phyloP scores from a whole-genome alignment of 2,797 vertebrate genomes.

The Dipus sagitta region DNA sequence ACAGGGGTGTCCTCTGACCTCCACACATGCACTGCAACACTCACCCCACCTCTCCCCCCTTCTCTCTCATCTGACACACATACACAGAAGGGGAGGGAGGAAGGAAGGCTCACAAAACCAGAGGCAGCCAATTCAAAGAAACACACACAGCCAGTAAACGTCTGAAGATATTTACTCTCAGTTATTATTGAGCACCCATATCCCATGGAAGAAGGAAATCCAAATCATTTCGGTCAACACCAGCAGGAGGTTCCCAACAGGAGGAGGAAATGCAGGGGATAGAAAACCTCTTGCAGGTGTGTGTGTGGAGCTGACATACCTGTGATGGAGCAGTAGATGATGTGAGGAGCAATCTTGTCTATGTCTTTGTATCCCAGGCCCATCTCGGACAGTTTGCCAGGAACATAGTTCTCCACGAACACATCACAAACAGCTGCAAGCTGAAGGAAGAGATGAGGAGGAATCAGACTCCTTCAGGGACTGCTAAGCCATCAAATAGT shows the following conservation, averaged over 20 bases:
- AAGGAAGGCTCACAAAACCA: not conserved
- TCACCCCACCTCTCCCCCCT: no score
- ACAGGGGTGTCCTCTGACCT: no score
- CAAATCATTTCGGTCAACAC: not conserved
- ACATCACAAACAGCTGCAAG: conserved; percentile 94
- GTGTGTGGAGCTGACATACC: conserved; percentile 86
- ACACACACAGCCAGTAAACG: conserved; percentile 21
- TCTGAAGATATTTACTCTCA: conserved; percentile 5
- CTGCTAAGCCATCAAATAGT: conserved; percentile 56
- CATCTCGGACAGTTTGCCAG: conserved; percentile 93
- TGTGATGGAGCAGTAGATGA: conserved; percentile 97
- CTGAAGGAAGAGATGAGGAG: conserved; percentile 86
- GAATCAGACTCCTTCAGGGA: conserved; percentile 68
- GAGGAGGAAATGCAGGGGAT: not conserved
- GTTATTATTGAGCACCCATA: conserved; percentile 25
- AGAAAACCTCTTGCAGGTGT: not conserved
- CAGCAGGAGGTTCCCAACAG: not conserved
- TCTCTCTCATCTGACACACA: no score
- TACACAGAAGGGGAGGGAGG: no score
- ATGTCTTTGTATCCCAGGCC: conserved; percentile 94
- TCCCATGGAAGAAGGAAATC: not conserved
- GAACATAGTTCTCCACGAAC: conserved; percentile 95
- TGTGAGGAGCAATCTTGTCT: conserved; percentile 89
- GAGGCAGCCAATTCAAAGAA: not conserved
- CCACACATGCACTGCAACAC: no score